Evolutionary conservation across 2,797 vertebrate genomes (phyloP), one percentile per base, ranked within the genome.

Genomic region (Fistularia tabacaria): DNA sequence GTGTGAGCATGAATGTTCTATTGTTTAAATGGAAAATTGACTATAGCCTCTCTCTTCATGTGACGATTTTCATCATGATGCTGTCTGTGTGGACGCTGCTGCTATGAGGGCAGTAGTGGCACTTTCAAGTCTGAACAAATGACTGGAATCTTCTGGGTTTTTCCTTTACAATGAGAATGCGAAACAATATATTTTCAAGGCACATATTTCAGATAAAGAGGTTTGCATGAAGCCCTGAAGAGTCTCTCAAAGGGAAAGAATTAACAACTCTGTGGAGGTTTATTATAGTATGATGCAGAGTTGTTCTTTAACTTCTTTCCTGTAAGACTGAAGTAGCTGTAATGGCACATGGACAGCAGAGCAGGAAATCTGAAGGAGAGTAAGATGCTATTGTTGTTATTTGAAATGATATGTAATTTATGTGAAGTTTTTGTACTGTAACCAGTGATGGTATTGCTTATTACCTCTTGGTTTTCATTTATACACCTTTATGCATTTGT

Each of bases 1-100:
- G 71, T 86, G 80, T 88, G 84, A 85, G 81, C 74, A 66, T 64
- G 77, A 65, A 66, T 64, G 72, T 66, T 72, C 47, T 69, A 49
- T 70, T 76, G 54, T 71, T 55, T 73, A 51, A 57, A 49, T 9
- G 62, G 71, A 52, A 60, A 73, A 45, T 41, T 38, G 7, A 48
- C 62, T 53, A 64, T 63, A 25, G 71, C 39, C 15, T 70, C 75
- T 82, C 79, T 74, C 62, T 50, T 64, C 77, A 56, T 40, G 60
- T 88, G 87, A 90, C 13, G 81, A 76, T 88, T 87, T 83, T 68
- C 53, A 12, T 48, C 38, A 85, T 90, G 90, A 89, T 65, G 80
- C 81, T 74, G 72, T 89, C 57, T 81, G 83, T 83, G 77, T 74
- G 62, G 86, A 92, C 37, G 47, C 67, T 52, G 59, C 62, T 47